Conservation (phyloP, 2,888 invertebrate species). For the Chloroclystis v-ata region DNA sequence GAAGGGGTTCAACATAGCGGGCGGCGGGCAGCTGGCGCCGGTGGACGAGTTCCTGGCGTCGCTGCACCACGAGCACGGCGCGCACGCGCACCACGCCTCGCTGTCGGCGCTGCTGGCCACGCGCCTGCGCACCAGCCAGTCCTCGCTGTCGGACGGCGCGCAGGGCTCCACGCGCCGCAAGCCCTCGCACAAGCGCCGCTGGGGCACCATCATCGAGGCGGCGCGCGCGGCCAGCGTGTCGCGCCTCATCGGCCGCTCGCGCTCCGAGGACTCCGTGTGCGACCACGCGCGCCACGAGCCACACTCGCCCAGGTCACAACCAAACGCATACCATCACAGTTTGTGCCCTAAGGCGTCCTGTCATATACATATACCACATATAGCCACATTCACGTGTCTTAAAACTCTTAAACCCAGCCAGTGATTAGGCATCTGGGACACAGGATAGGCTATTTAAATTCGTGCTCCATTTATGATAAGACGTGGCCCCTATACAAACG, state of each 20-base stretch:
- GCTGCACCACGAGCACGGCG: conserved; percentile 80
- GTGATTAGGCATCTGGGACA: too few species aligned
- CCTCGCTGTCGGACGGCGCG: conserved; percentile 58
- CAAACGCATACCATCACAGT: too few species aligned
- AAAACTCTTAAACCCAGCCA: too few species aligned
- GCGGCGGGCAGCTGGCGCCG: conserved; percentile 82
- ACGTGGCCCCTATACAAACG: too few species aligned
- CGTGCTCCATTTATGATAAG: too few species aligned
- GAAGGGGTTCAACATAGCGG: conserved; percentile 94
- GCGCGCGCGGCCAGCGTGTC: conserved; percentile 89
- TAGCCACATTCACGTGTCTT: too few species aligned
- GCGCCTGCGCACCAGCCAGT: conserved; percentile 63
- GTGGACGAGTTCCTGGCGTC: conserved; percentile 89
- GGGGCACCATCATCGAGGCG: conserved; percentile 92
- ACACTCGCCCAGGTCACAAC: too few species aligned
- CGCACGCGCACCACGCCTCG: conserved; percentile 70
- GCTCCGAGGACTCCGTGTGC: conserved; percentile 90
- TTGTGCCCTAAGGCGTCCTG: too few species aligned
- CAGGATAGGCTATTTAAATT: too few species aligned
- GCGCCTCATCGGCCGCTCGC: conserved; percentile 85
- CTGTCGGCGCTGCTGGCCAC: conserved; percentile 84
- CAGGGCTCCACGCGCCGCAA: conserved; percentile 40
- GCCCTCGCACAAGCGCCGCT: conserved; percentile 84
- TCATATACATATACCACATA: too few species aligned
- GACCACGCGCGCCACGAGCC: conserved; percentile 72